Base-by-base conservation (phyloP, 2,888 invertebrate species). In the Mesorhabditis sp. region DNA sequence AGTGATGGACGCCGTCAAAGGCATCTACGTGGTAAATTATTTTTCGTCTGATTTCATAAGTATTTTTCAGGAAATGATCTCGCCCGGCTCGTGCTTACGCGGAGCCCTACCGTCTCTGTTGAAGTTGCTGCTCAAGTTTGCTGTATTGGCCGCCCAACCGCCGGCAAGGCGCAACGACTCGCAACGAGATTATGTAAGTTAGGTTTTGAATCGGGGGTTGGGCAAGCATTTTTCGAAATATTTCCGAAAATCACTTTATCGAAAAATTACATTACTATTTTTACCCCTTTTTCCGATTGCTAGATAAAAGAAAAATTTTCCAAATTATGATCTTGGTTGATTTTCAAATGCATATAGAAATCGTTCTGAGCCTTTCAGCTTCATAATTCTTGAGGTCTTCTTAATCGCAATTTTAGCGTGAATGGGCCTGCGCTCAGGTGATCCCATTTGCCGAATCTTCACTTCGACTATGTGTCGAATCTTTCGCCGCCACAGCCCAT, bases 371-470 rank as follows among this genome's bases (percentile, higher is more conserved):
- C 41, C 65, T 67, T 45, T 58, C 41, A 15, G 61, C 44, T 13
- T 13, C 45, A 13, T 42, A 43, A n/a, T 66, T 41, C 13, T 43
- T 44, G 45, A 3, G 42, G 45, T 43, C 45, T 10, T n/a, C 15
- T n/a, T 45, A 71, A 15, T 65, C 66, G 44, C 1, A 28, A 28
- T 79, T 85, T 69, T 87, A 91, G 86, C 89, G 90, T 65, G 92
- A 92, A 85, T 91, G 91, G 90, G 90, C 92, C 62, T 90, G 91
- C 72, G 91, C 92, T 90, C 92, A 92, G 87, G 92, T 91, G 84
- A 91, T 93, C 82, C 92, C 93, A 63, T 93, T 93, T 87, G 92
- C 92, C 50, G 93, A 93, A 86, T 91, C 91, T 84, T 90, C 92
- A 4, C 88, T 93, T 68, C 90, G 90, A 69, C 90, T 92, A 89